Evolutionary conservation across 2,113 vertebrate species (phyloP), one percentile per base, ranked within the genome.

Genomic region (Corvus cornix): DNA sequence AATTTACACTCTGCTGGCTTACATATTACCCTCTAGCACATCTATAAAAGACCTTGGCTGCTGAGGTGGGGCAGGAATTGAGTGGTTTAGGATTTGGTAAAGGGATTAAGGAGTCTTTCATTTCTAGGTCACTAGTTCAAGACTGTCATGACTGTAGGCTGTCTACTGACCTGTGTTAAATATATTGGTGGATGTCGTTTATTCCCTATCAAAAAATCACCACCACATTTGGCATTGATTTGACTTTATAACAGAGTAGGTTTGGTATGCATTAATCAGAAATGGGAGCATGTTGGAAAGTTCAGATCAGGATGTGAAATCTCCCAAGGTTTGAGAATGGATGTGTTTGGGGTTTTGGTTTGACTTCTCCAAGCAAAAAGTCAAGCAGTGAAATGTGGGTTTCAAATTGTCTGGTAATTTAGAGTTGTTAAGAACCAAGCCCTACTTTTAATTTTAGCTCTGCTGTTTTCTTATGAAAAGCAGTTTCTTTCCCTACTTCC

Each of bases 81-180:
- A 95, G 93, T 96, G 93, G 96, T 93, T 96, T 96, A 96, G 94
- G 94, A 95, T 97, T 97, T 95, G 96, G 93, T 97, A 96, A 96
- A 95, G 76, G 93, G 93, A 96, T 96, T 96, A 95, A 93, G 80
- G 85, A 95, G 88, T 89, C 96, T 96, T 97, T 96, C 93, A 96
- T 95, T 93, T 95, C 90, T 97, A 96, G 93, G 96, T 95, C 96
- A 96, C 90, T 96, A 95, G 93, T 97, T 96, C 96, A 97, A 95
- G 88, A 95, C 96, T 96, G 96, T 97, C 95, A 95, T 96, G 96
- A 93, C 92, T 96, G 79, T 91, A 90, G 95, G 95, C 93, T 85
- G 85, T 96, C 95, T 93, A 95, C 84, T 96, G 95, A 97, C 92
- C 95, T 96, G 87, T 72, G 93, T 95, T 78, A 96, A 96, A 97